Conservation (phyloP, 2,113 vertebrate species). For the Rhinolophus sinicus region DNA sequence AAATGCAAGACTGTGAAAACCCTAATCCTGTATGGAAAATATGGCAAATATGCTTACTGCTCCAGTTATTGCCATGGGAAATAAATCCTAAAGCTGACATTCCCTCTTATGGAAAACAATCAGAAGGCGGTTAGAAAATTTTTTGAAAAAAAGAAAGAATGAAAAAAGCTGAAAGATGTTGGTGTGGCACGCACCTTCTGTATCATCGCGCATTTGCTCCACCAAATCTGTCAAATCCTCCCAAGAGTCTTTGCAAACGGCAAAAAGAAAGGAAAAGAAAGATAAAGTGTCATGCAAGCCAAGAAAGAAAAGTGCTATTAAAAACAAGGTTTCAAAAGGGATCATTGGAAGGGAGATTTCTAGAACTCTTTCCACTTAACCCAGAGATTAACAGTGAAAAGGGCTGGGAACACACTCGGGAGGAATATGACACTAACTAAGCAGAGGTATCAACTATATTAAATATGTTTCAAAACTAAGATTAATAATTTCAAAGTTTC, state of each 20-base stretch:
- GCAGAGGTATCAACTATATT: not conserved
- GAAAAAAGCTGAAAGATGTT: conserved; percentile 83
- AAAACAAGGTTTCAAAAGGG: conserved; percentile 80
- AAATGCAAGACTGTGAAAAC: not conserved
- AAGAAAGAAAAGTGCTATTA: conserved; percentile 84
- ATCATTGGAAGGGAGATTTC: conserved; percentile 79
- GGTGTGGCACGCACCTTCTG: conserved; percentile 93
- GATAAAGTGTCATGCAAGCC: conserved; percentile 91
- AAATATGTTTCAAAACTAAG: conserved; percentile 3
- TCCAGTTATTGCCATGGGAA: conserved; percentile 49
- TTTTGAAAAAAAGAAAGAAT: conserved; percentile 51
- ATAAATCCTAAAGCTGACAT: conserved; percentile 51
- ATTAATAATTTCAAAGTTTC: not conserved
- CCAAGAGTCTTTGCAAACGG: conserved; percentile 95
- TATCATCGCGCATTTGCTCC: conserved; percentile 93
- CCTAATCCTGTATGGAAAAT: not conserved
- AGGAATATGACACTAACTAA: not conserved
- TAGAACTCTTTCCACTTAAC: conserved; percentile 59
- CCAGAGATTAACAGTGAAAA: not conserved
- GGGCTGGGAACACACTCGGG: not conserved
- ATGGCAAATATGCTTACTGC: not conserved
- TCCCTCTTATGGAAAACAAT: conserved; percentile 49
- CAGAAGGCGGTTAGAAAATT: conserved; percentile 71
- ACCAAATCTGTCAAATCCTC: conserved; percentile 97
- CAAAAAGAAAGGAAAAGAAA: conserved; percentile 90